Percentiles rank a stretch among this genome's conserved stretches.
phyloP scores from a whole-genome alignment of 2,888 invertebrate species.

The Leptinotarsa tumamoca region DNA sequence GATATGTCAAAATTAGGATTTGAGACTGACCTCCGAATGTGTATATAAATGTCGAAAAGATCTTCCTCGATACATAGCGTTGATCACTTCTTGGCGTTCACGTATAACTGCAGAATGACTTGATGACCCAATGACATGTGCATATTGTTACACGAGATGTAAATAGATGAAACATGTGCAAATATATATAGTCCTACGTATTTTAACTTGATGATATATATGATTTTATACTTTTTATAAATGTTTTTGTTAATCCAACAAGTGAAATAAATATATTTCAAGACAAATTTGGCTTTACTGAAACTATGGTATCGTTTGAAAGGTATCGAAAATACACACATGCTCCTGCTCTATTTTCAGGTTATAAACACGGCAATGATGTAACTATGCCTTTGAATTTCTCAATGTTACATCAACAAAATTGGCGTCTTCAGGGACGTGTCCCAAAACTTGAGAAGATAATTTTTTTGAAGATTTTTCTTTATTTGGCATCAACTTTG shows the following conservation, averaged over 20 bases:
- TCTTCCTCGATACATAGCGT: neutral
- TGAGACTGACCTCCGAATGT: neutral
- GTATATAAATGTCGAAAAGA: neutral
- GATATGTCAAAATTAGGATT: neutral
- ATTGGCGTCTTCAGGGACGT: too few species aligned
- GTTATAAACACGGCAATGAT: too few species aligned
- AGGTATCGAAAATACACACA: too few species aligned
- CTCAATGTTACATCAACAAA: too few species aligned
- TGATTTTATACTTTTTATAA: slow-evolving; percentile 16
- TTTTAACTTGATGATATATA: neutral
- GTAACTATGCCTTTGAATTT: too few species aligned
- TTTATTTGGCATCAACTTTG: too few species aligned
- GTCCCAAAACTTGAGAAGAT: too few species aligned
- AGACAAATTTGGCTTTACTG: neutral
- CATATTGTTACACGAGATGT: slow-evolving; percentile 14
- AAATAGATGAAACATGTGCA: slow-evolving; percentile 19
- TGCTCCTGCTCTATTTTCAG: too few species aligned
- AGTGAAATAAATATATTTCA: neutral
- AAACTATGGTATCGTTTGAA: neutral
- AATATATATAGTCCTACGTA: slow-evolving; percentile 7
- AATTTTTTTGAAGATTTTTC: too few species aligned
- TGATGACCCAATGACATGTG: slow-evolving; percentile 14
- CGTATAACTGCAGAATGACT: slow-evolving; percentile 2
- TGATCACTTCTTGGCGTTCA: neutral
- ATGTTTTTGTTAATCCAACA: slow-evolving; percentile 4